A percentile compares a stretch with the other conserved stretches of the same genome.
These are phyloP conservation scores for Orchesellides sinensis DNA, from an alignment of 2,888 invertebrate species.

Conservation along the genomic window DNA sequence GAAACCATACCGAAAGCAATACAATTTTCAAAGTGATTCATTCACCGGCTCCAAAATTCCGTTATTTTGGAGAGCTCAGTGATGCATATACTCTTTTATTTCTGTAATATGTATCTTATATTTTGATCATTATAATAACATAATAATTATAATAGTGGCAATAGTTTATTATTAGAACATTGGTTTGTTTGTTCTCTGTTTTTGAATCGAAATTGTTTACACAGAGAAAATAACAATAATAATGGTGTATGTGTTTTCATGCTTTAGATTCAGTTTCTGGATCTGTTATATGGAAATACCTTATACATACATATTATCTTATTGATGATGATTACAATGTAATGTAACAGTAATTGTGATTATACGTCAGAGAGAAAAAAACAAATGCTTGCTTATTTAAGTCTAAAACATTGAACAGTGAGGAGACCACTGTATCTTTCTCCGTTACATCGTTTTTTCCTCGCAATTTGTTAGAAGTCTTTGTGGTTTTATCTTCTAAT, in stretches of 20 bases:
- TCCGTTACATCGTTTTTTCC: background rate
- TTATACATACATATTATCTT: too few relatives aligned
- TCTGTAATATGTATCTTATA: background rate
- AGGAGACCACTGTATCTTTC: background rate
- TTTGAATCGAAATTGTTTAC: conserved; percentile 4
- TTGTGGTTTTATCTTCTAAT: background rate
- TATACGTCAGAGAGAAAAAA: too few relatives aligned
- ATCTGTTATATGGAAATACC: too few relatives aligned
- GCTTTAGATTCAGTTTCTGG: background rate
- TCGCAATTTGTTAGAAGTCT: background rate
- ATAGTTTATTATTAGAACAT: conserved; percentile 11
- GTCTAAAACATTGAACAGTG: too few relatives aligned
- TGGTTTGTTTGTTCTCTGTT: background rate
- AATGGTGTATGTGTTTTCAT: background rate
- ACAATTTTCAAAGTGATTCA: conserved; percentile 14
- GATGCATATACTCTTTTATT: conserved; percentile 11
- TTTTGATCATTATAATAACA: conserved; percentile 19
- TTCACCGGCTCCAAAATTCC: conserved; percentile 15
- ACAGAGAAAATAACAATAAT: background rate
- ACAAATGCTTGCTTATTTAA: too few relatives aligned
- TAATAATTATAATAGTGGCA: conserved; percentile 8
- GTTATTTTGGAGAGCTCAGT: conserved; percentile 10
- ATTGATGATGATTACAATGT: too few relatives aligned
- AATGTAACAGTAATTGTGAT: too few relatives aligned
- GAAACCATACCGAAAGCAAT: too few relatives aligned